A percentile compares a stretch with the other conserved stretches of the same genome.
phyloP scores from a whole-genome alignment of 2,888 invertebrate species.

The Tenthredo distinguenda region DNA sequence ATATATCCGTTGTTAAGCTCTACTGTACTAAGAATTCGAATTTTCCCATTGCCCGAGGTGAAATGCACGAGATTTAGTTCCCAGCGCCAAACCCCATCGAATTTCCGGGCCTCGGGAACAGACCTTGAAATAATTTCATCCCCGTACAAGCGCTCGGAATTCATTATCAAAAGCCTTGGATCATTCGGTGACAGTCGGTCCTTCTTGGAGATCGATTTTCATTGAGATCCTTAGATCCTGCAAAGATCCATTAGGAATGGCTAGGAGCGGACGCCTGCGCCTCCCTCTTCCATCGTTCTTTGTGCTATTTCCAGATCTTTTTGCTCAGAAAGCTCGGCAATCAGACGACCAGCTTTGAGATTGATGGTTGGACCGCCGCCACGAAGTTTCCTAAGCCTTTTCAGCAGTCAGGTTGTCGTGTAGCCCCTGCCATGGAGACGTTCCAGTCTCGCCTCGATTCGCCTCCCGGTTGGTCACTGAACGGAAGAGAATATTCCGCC shows the following conservation, averaged over 20 bases:
- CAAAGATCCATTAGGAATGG: slow-evolving; percentile 1
- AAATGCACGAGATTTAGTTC: not conserved
- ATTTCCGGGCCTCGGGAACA: not conserved
- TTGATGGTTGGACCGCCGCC: slow-evolving; percentile 49
- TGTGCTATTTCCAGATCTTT: slow-evolving; percentile 10
- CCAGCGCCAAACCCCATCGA: not conserved
- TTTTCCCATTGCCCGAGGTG: not conserved
- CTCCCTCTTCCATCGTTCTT: not conserved
- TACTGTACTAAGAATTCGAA: not conserved
- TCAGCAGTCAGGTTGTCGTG: slow-evolving; percentile 27
- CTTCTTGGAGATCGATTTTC: not conserved
- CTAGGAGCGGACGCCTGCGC: not conserved
- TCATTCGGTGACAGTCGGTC: not conserved
- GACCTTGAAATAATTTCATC: not conserved
- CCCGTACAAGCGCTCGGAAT: not conserved
- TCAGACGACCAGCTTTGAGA: slow-evolving; percentile 42
- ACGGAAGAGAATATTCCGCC: slow-evolving; percentile 44
- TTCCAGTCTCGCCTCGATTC: not conserved
- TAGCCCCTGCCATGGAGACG: not conserved
- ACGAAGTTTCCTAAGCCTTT: slow-evolving; percentile 14
- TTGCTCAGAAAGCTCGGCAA: slow-evolving; percentile 20
- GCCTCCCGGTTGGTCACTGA: not conserved
- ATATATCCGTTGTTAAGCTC: not conserved
- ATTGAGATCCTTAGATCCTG: not conserved
- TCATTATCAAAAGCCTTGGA: not conserved